Base-by-base conservation (phyloP, 2,113 vertebrate species). In the Osmerus mordax region DNA sequence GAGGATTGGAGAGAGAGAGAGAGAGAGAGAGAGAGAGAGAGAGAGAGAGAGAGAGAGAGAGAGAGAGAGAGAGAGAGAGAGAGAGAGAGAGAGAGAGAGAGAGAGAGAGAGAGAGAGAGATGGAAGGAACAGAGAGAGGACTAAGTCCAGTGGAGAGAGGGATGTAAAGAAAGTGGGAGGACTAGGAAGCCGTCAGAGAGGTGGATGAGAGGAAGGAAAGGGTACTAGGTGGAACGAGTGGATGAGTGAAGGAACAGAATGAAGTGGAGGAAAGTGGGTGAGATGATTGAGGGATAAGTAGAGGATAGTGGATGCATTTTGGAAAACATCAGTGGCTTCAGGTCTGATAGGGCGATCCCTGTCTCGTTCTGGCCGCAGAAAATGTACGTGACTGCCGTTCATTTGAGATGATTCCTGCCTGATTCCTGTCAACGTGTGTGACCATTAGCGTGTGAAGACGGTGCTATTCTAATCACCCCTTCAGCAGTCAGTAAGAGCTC, bases 201-300 rank as follows among this genome's bases (percentile, higher is more conserved):
- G 32, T 62, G 58, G 51, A 60, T 8, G 36, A 21, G 56, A 8
- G 63, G 63, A 23, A 23, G 29, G 19, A 28, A 63, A 18, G 23
- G 11, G 15, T 23, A 1, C 14, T 16, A 65, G 7, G 14, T 28
- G 58, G 25, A 23, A 68, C 13, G 23, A 47, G 18, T 23, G 13
- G 19, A 62, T 55, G 58, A 66, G 47, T 47, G 41, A 25, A 25
- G 11, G 65, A 53, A 9, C 25, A 28, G 58, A 51, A 5, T 14
- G 21, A 52, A 25, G 56, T 28, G 36, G 25, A 7, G 23, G 28
- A 18, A 21, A 69, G 60, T 18, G 29, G 53, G 59, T 12, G n/a
- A 79, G 80, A 79, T 84, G 84, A 85, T 76, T 81, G 84, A 87
- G 80, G 83, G 85, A 84, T 86, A 82, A 76, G 85, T 84, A 84